Evolutionary conservation across 2,113 vertebrate genomes (phyloP).

Genomic region (Callocephalon fimbriatum): DNA sequence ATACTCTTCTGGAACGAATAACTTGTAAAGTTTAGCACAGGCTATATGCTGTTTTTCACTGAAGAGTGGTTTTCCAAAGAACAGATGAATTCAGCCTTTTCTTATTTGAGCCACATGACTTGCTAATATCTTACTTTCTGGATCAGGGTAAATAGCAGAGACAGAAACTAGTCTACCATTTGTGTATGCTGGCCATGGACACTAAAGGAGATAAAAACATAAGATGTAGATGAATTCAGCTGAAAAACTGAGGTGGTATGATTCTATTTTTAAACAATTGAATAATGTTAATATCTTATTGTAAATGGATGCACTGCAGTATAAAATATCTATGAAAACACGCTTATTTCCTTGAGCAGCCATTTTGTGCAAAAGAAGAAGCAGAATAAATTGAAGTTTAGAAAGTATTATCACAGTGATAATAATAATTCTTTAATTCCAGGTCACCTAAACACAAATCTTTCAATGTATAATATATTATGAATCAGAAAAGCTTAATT

Average conservation of each 20-base stretch:
- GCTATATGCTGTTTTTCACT: neutral
- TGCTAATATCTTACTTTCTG: neutral
- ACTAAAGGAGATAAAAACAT: neutral
- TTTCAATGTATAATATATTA: neutral
- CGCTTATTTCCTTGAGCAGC: neutral
- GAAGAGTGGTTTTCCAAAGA: neutral
- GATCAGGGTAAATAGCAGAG: neutral
- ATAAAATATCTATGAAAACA: neutral
- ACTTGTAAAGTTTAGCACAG: neutral
- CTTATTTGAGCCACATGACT: neutral
- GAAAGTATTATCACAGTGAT: neutral
- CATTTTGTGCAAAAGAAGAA: neutral
- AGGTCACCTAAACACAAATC: neutral
- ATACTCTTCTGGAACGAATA: neutral
- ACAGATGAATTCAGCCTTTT: neutral
- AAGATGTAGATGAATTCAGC: neutral
- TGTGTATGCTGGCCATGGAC: neutral
- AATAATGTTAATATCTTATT: neutral
- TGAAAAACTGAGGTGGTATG: rapidly evolving
- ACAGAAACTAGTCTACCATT: neutral
- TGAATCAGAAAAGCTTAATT: neutral
- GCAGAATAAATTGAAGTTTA: neutral
- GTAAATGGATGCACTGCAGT: neutral
- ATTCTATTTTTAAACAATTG: neutral
- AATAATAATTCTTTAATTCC: neutral